Evolutionary conservation across 2,113 vertebrate genomes (phyloP).

Genomic region (Steatornis caripensis): DNA sequence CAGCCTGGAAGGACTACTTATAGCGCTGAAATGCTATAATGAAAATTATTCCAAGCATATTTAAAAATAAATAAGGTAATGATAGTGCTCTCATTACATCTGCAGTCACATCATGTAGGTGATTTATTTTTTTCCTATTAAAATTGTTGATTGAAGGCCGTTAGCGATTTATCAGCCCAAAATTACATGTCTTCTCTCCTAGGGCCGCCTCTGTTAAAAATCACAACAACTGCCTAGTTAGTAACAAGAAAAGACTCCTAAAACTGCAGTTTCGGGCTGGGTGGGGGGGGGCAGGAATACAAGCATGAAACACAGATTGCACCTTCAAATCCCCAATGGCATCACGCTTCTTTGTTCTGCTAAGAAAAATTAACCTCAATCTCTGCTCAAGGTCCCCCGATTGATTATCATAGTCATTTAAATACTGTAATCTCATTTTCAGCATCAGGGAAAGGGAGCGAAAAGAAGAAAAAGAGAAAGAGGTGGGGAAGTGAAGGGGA

Average conservation of each 20-base stretch:
- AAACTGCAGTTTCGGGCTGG: conserved; percentile 59
- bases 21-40: background rate
- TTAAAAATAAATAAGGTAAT: conserved; percentile 69
- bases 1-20: background rate
- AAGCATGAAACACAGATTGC: conserved; percentile 73
- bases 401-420: conserved; percentile 99
- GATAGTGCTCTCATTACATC: conserved; percentile 53
- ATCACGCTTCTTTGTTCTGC: conserved; percentile 82
- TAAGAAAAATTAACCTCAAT: conserved; percentile 87
- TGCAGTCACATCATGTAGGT: background rate
- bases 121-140: conserved; percentile 62
- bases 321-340: conserved; percentile 67
- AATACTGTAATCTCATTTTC: conserved; percentile 99
- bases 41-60: conserved; percentile 3
- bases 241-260: conserved; percentile 70
- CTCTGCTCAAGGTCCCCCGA: conserved; percentile 79
- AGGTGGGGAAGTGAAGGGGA: conserved; percentile 55
- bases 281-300: conserved; percentile 8
- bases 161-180: conserved; percentile 64
- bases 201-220: conserved; percentile 40
- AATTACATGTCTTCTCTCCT: conserved; percentile 66
- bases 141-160: conserved; percentile 70
- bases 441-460: conserved; percentile 85
- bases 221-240: conserved; percentile 51
- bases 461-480: conserved; percentile 75